Evolutionary conservation across 2,113 vertebrate species (phyloP), one percentile per base, ranked within the genome.

Genomic region (Dromas ardeola): DNA sequence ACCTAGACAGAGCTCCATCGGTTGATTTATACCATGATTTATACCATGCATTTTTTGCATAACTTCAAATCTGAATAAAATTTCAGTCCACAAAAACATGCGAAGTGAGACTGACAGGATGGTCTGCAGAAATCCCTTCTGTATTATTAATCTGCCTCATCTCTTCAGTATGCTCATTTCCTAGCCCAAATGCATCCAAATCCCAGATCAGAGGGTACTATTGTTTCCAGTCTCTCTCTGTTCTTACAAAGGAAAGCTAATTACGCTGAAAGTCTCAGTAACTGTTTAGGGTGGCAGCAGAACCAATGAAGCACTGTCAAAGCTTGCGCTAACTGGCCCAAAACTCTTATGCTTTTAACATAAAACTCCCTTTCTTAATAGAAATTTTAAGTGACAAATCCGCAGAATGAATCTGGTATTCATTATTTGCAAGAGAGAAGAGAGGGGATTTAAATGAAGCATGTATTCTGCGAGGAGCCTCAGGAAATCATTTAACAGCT

Each of bases 301-400:
- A 71, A 47, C 55, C 4, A 3, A 38, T 11, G 62, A 71, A 88
- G 79, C 87, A 26, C 88, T 55, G 53, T 69, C 85, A 90, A 30
- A 86, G 56, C 83, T 62, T 22, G 49, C 65, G 81, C 71, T 77
- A 79, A 76, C 86, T 19, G 29, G 4, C 42, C 94, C 86, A 40
- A 91, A 94, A 85, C 52, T 93, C 89, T 38, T 9, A 36, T 13
- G 19, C 50, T 63, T 87, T 88, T 59, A 86, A 56, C 67, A 32
- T 40, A 90, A 63, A 96, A 79, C 62, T 72, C 77, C 78, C 22
- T 43, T 82, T 52, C 86, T 96, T 97, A 98, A 97, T 96, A 97
- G 98, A 97, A 98, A 97, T 97, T 97, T 94, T 91, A 98, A 98
- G 98, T 96, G 98, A 98, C 97, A 97, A 97, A 97, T 97, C 97